phyloP scores from a whole-genome alignment of 2,113 vertebrate species.

The Gila orcuttii region DNA sequence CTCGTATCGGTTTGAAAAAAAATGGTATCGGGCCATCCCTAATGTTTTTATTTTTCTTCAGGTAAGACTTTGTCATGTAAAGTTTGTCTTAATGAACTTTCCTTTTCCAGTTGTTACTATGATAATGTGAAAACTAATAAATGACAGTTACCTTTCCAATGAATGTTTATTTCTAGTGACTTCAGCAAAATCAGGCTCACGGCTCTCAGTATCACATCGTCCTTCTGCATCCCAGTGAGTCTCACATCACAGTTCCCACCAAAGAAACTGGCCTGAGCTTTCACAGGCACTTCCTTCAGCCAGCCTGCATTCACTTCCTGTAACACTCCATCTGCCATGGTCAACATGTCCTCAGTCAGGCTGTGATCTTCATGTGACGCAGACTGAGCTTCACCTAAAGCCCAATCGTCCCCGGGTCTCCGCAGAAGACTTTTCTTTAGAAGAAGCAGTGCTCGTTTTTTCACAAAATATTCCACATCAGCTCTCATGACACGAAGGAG shows the following conservation, averaged over 20 bases:
- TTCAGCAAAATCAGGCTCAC: constrained; percentile 84
- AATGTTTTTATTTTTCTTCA: neutral
- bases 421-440: constrained; percentile 83
- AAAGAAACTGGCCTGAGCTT: constrained; percentile 73
- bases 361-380: neutral
- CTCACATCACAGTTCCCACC: constrained; percentile 70
- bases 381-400: constrained; percentile 27
- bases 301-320: constrained; percentile 71
- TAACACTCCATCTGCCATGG: constrained; percentile 73
- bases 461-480: constrained; percentile 75
- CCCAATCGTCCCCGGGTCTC: constrained; percentile 81
- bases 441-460: constrained; percentile 79
- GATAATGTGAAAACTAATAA: neutral
- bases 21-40: too few relatives aligned
- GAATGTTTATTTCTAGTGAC: constrained; percentile 80
- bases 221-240: constrained; percentile 57
- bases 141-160: constrained; percentile 56
- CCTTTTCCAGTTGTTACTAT: neutral
- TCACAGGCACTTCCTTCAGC: constrained; percentile 72
- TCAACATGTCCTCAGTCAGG: constrained; percentile 65
- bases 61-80: neutral
- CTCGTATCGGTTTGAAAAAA: too few relatives aligned
- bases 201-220: constrained; percentile 82
- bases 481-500: constrained; percentile 68
- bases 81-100: neutral